Evolutionary conservation across 1,140 invertebrate genomes (phyloP).

Genomic region (Lordiphosa stackelbergi): DNA sequence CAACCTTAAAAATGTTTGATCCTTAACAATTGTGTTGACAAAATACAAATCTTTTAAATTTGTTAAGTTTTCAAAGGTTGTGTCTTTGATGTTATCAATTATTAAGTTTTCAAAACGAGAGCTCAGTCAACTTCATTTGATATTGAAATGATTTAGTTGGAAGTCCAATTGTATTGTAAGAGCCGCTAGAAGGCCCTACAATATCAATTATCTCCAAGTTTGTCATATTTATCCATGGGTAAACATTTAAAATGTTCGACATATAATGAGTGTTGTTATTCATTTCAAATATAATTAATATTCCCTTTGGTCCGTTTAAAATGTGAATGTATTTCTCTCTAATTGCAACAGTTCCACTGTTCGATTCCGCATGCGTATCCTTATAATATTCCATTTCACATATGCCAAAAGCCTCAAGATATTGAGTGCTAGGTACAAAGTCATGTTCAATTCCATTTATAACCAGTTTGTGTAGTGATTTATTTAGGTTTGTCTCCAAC

Average conservation of each 20-base stretch:
- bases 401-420: background rate
- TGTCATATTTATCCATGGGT: background rate
- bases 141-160: background rate
- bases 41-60: background rate
- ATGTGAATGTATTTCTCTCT: background rate
- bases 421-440: background rate
- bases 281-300: too few relatives aligned
- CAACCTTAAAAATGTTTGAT: too few relatives aligned
- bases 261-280: too few relatives aligned
- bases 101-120: background rate
- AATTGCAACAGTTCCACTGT: too few relatives aligned
- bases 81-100: background rate
- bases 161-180: background rate
- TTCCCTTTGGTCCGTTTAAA: background rate
- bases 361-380: too few relatives aligned
- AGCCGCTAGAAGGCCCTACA: background rate
- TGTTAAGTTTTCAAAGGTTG: background rate
- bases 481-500: too few relatives aligned
- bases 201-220: background rate
- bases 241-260: too few relatives aligned
- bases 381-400: background rate
- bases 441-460: too few relatives aligned
- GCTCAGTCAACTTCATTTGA: background rate
- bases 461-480: too few relatives aligned
- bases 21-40: too few relatives aligned